Evolutionary conservation across 2,113 vertebrate genomes (phyloP), one percentile per base, ranked within the genome.

Genomic region (Varanus komodoensis): DNA sequence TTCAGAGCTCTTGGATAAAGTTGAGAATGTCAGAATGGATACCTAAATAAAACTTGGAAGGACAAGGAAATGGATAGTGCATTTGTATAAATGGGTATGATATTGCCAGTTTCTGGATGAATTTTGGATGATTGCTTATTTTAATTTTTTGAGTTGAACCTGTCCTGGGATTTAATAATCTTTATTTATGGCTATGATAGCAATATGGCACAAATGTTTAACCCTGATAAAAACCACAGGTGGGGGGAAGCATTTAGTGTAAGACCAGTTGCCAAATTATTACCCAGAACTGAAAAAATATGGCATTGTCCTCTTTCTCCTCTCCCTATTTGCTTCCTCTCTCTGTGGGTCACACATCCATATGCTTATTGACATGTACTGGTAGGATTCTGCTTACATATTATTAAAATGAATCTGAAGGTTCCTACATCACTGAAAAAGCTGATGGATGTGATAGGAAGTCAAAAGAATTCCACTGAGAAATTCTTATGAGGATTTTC

Each of bases 111-210:
- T 79, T 90, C 8, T 52, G 25, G 38, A 78, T 48, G 34, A 68
- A 50, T 74, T 83, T 88, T 93, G 87, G 0, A 38, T 86, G n/a
- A 29, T 84, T 52, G 8, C 38, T 86, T 92, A 84, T 85, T 82
- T 67, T n/a, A 48, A 52, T 23, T 23, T 44, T 61, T 89, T n/a
- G 19, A 74, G 78, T 34, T 64, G 19, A 52, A 69, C 61, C 17
- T 81, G 44, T 27, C 77, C 71, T 71, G 83, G 82, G 23, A 86
- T 57, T n/a, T 85, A 73, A 78, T 69, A 38, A 57, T 48, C n/a
- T 69, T 71, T 57, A 15, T 54, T 80, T 54, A 48, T 90, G 48
- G 34, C 75, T 78, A 79, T 80, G 64, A 68, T 73, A 68, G 21
- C 2, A 68, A 8, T 68, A 52, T n/a, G n/a, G 52, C 52, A 80